A percentile compares a stretch with the other conserved stretches of the same genome.
phyloP scores from a whole-genome alignment of 2,113 vertebrate species.

The Ahaetulla prasina region DNA sequence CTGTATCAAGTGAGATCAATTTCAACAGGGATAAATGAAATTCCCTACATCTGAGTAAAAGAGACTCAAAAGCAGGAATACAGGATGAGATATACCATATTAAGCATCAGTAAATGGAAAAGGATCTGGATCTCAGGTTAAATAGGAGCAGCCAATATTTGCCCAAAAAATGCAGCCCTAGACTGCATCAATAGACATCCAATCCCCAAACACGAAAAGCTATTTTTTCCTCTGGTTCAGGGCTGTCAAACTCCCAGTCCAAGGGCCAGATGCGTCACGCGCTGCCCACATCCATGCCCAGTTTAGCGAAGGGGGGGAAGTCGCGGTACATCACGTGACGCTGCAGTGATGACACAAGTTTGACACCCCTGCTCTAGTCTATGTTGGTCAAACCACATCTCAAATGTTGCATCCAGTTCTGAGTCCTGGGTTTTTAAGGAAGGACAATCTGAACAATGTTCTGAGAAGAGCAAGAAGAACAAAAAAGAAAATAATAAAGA shows the following conservation, averaged over 20 bases:
- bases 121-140: background rate
- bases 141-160: background rate
- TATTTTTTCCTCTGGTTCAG: background rate
- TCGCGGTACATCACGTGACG: fast-evolving
- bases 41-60: background rate
- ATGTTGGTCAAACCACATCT: background rate
- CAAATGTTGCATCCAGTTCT: background rate
- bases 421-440: background rate
- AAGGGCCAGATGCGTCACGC: too few relatives aligned
- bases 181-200: background rate
- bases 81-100: background rate
- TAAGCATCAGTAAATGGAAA: background rate
- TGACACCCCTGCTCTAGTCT: background rate
- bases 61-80: background rate
- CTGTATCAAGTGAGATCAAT: background rate
- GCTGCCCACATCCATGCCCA: too few relatives aligned
- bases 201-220: background rate
- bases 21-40: background rate
- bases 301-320: too few relatives aligned
- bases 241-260: too few relatives aligned
- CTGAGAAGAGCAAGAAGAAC: background rate
- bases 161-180: background rate
- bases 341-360: too few relatives aligned
- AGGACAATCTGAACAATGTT: background rate
- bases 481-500: background rate